Conservation (phyloP, 2,797 vertebrate species). For the Dermochelys coriacea region DNA sequence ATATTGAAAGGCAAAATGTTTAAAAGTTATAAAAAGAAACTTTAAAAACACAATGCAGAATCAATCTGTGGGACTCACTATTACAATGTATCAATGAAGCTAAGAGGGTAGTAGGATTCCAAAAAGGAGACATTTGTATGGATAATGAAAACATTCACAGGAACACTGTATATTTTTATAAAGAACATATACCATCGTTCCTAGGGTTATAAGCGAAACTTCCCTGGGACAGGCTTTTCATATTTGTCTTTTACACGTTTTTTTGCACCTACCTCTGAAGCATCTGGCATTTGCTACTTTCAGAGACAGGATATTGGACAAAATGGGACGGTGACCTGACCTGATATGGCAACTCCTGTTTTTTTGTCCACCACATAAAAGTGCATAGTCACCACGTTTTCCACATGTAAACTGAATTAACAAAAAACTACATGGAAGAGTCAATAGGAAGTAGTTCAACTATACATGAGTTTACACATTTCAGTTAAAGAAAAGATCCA, state of each 20-base stretch:
- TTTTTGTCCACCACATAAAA: neutral
- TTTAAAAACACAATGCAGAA: neutral
- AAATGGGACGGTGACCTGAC: neutral
- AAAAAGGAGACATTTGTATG: neutral
- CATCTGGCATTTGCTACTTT: neutral
- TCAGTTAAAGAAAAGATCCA: neutral
- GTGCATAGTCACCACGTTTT: neutral
- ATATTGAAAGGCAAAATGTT: fast-evolving
- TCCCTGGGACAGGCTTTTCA: neutral
- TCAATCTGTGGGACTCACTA: fast-evolving
- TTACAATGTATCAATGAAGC: neutral
- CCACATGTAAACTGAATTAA: neutral
- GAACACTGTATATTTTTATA: neutral
- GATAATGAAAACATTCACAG: neutral
- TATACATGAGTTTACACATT: fast-evolving
- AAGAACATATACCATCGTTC: neutral
- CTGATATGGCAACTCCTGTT: fast-evolving
- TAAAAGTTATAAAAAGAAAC: neutral
- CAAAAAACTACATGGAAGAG: neutral
- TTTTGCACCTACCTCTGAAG: neutral
- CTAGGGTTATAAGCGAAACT: neutral
- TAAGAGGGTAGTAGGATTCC: neutral
- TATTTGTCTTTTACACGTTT: fast-evolving
- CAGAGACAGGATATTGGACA: fast-evolving
- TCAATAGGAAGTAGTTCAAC: neutral